phyloP scores from a whole-genome alignment of 1,140 invertebrate species.

The Drosophila rhopaloa region DNA sequence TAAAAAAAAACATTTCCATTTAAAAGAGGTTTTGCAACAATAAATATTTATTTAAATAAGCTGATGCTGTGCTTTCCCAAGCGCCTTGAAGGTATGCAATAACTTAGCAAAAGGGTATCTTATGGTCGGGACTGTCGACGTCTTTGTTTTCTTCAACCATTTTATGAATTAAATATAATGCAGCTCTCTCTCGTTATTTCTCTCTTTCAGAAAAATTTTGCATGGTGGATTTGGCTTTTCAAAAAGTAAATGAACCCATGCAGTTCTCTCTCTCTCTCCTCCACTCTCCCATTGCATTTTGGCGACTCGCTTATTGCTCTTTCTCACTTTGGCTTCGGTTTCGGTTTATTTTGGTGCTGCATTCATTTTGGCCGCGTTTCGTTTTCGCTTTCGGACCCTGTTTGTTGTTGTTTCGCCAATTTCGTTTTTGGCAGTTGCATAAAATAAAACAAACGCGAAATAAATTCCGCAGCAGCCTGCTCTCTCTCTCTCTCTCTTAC shows the following conservation, averaged over 20 bases:
- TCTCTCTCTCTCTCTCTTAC: neutral
- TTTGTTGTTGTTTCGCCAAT: constrained; percentile 51
- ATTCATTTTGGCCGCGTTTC: constrained; percentile 75
- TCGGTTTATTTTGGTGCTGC: constrained; percentile 79
- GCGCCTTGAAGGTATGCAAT: neutral
- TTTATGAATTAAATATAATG: constrained; percentile 72
- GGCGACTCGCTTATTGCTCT: constrained; percentile 40
- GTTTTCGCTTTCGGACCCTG: constrained; percentile 45
- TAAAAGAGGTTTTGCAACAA: no score
- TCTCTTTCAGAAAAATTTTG: neutral
- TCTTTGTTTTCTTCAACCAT: constrained; percentile 19
- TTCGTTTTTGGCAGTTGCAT: constrained; percentile 69
- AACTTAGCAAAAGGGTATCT: neutral
- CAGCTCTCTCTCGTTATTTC: constrained; percentile 13
- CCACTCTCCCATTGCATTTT: constrained; percentile 53
- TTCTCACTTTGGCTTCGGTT: constrained; percentile 43
- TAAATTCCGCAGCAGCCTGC: constrained; percentile 51
- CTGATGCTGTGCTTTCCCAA: no score
- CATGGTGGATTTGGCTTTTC: constrained; percentile 28
- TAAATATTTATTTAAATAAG: no score
- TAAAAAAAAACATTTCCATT: no score
- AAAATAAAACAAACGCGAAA: constrained; percentile 75
- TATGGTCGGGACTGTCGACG: neutral
- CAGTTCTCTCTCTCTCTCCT: constrained; percentile 8
- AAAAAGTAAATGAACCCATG: constrained; percentile 69